These are phyloP conservation scores for Scolopax bukidnonensis DNA, from an alignment of 2,797 vertebrate genomes.

Conservation along the genomic window DNA sequence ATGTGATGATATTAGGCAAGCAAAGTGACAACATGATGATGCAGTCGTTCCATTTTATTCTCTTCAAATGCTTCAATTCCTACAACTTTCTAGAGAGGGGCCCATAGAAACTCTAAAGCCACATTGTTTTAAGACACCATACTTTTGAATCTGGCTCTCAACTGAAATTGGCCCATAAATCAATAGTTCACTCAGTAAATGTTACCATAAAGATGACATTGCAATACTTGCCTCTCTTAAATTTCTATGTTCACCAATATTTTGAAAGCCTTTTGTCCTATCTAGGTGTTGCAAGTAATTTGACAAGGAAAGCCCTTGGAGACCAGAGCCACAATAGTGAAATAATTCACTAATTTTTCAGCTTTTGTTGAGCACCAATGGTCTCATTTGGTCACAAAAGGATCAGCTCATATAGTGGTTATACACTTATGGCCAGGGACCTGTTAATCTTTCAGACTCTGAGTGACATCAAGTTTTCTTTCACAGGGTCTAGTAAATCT, in stretches of 20 bases:
- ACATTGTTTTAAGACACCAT: background rate
- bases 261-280: background rate
- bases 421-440: background rate
- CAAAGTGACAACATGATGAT: background rate
- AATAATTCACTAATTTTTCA: background rate
- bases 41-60: background rate
- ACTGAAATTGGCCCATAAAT: background rate
- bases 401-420: background rate
- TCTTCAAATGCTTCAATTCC: background rate
- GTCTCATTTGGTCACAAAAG: background rate
- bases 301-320: background rate
- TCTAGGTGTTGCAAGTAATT: background rate
- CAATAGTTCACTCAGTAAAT: background rate
- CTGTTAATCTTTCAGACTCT: background rate
- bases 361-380: background rate
- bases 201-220: background rate
- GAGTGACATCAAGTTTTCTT: background rate
- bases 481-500: background rate
- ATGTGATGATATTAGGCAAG: background rate
- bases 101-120: background rate
- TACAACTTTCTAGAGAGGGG: background rate
- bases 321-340: background rate
- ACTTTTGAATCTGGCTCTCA: background rate
- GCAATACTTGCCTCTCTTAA: background rate
- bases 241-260: background rate